These are phyloP conservation scores for Fulica atra DNA, from an alignment of 2,113 vertebrate species.

Conservation along the genomic window DNA sequence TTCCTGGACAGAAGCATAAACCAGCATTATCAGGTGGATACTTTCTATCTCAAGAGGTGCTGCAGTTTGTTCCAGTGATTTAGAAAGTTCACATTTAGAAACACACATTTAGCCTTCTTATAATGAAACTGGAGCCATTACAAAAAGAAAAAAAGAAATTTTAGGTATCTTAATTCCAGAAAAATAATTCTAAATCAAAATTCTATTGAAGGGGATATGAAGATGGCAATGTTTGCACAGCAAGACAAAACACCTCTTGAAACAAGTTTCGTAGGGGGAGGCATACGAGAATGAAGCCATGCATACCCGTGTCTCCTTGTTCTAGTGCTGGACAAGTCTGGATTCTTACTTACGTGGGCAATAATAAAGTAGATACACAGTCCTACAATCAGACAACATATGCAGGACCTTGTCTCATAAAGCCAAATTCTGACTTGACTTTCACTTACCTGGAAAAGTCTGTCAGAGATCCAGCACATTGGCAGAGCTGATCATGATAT, in stretches of 20 bases:
- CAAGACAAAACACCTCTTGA: not conserved
- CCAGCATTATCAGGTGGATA: not conserved
- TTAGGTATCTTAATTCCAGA: not conserved
- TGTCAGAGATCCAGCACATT: not conserved
- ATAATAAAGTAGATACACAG: not conserved
- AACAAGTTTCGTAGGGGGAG: not conserved
- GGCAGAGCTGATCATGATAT: not conserved
- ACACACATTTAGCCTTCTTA: not conserved
- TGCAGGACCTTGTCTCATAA: not conserved
- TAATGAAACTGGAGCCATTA: not conserved
- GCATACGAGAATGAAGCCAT: not conserved
- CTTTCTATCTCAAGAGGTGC: not conserved
- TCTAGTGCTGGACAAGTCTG: not conserved
- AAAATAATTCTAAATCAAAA: not conserved
- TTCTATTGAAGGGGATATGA: not conserved
- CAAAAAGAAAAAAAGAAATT: not conserved
- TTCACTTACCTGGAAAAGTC: not conserved
- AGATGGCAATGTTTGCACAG: not conserved
- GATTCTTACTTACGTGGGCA: not conserved
- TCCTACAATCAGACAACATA: not conserved
- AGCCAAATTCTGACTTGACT: not conserved
- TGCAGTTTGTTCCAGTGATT: not conserved
- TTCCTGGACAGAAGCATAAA: not conserved
- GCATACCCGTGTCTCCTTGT: accelerated
- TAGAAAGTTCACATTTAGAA: not conserved